phyloP scores from a whole-genome alignment of 2,797 vertebrate species.

The Sorex maritimensis region DNA sequence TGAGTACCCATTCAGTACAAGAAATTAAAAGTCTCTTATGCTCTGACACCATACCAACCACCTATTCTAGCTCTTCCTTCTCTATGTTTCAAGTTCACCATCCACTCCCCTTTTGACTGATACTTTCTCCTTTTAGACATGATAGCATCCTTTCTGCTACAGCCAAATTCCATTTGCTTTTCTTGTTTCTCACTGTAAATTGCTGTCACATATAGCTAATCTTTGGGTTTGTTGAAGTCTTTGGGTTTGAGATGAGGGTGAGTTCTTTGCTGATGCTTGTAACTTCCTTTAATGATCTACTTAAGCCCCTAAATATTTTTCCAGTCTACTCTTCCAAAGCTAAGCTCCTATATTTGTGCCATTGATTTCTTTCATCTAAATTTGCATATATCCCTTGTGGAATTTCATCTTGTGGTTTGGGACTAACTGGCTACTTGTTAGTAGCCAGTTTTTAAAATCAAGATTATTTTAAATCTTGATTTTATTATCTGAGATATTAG shows the following conservation, averaged over 20 bases:
- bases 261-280: neutral
- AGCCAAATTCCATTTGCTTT: neutral
- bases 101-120: neutral
- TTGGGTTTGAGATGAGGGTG: neutral
- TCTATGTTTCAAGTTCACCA: neutral
- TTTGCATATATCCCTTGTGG: neutral
- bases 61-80: neutral
- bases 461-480: slow-evolving; percentile 63
- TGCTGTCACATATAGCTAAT: neutral
- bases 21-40: neutral
- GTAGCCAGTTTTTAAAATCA: no score
- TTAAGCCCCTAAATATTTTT: slow-evolving; percentile 32
- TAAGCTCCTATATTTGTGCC: neutral
- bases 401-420: slow-evolving; percentile 58
- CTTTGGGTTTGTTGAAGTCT: slow-evolving; percentile 25
- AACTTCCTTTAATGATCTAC: slow-evolving; percentile 33
- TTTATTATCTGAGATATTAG: neutral
- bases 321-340: neutral
- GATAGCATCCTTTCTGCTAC: neutral
- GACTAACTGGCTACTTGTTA: slow-evolving; percentile 22
- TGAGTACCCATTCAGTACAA: neutral
- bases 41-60: neutral
- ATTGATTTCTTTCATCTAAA: slow-evolving; percentile 45
- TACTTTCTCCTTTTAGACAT: neutral
- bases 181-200: neutral